Base-by-base conservation (phyloP, 2,888 invertebrate genomes). In the Nemoura dubitans region DNA sequence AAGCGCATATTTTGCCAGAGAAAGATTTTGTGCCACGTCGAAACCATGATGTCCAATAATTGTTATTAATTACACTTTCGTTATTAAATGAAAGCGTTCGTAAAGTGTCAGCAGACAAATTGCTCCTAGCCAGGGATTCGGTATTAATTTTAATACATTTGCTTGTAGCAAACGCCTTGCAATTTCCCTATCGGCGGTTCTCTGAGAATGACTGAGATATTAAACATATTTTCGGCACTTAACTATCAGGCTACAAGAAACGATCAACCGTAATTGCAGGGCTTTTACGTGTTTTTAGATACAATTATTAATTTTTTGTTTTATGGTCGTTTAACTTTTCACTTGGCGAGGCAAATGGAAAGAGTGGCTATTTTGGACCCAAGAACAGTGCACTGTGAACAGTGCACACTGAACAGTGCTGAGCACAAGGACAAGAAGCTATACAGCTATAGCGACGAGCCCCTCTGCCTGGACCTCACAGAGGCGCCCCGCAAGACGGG, bases 41-140 rank as follows among this genome's bases (percentile, higher is more conserved):
- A 7, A 59, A 59, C 3, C 59, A 59, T 59, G 59, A 59, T 59
- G 14, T 14, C 21, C 14, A 21, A 21, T 59, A 59, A 59, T 59
- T 59, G 59, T 59, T 59, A 59, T 59, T 59, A 59, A 59, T 59
- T 59, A 59, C 59, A 59, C 59, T 59, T 59, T 59, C 59, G 59
- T 59, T 59, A 59, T 59, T 59, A 59, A 59, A 59, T 21, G 59
- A 59, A 59, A 59, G 59, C 59, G 59, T 21, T 14, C 21, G 59
- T 59, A 59, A 59, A 59, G 59, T 59, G 59, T 59, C 16, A 59
- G 59, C 59, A 59, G 3, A 59, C 59, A 59, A 59, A 59, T 59
- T 59, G 59, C 3, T 21, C 59, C 16, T 59, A 3, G 59, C 59
- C 59, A 59, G 59, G 59, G 16, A 59, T 59, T 59, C 59, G 59